Evolutionary conservation across 2,888 invertebrate genomes (phyloP).

Genomic region (Acronicta leporina): DNA sequence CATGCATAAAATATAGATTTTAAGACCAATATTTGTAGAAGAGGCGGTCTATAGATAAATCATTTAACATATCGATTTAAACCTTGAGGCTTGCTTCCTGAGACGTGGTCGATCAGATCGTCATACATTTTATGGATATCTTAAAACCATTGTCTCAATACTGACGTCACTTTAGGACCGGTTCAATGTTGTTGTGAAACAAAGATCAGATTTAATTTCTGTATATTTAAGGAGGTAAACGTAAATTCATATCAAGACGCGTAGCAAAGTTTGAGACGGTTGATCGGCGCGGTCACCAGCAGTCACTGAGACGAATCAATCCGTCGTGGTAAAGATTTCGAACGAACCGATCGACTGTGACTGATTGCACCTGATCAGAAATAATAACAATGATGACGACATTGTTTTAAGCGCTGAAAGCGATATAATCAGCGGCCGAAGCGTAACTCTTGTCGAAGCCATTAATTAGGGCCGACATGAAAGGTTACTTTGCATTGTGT

Average conservation of each 20-base stretch:
- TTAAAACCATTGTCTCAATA: conserved; percentile 27
- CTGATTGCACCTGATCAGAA: conserved; percentile 71
- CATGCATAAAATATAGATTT: too few species aligned
- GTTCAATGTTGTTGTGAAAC: conserved; percentile 22
- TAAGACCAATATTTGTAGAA: neutral
- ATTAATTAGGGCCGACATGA: conserved; percentile 42
- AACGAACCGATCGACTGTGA: conserved; percentile 70
- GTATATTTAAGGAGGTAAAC: conserved; percentile 1
- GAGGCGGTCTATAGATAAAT: conserved; percentile 20
- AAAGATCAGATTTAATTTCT: conserved; percentile 1
- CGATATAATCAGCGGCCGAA: conserved; percentile 33
- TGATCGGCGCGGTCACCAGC: conserved; percentile 36
- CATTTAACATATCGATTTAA: conserved; percentile 35
- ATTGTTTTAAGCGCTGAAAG: conserved; percentile 50
- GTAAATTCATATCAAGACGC: conserved; percentile 11
- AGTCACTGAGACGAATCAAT: conserved; percentile 72
- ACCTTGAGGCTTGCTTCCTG: conserved; percentile 46
- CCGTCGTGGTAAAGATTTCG: conserved; percentile 70
- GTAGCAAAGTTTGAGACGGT: conserved; percentile 24
- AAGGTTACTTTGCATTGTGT: conserved; percentile 20
- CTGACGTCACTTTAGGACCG: conserved; percentile 24
- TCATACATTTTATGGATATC: conserved; percentile 38
- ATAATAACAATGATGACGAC: conserved; percentile 60
- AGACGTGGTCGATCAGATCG: conserved; percentile 15
- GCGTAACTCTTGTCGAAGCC: conserved; percentile 23